A percentile compares a stretch with the other conserved stretches of the same genome.
phyloP scores from a whole-genome alignment of 2,888 invertebrate species.

The Diplolepis rosae region DNA sequence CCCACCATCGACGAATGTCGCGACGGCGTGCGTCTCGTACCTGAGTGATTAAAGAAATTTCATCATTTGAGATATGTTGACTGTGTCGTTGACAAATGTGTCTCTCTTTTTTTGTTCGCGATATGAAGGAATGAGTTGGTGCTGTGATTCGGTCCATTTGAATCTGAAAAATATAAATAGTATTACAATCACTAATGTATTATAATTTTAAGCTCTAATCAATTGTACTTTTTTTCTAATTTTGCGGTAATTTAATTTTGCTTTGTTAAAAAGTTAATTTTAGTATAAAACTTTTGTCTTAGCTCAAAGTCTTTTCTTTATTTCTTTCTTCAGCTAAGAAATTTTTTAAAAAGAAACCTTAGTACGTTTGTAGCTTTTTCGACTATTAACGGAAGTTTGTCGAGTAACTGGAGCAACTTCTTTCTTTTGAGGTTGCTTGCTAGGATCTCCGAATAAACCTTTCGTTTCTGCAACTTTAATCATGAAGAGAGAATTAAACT shows the following conservation, averaged over 20 bases:
- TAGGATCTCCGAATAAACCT: conserved; percentile 81
- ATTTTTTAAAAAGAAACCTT: conserved; percentile 47
- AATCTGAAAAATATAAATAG: conserved; percentile 68
- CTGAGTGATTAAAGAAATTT: conserved; percentile 50
- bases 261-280: conserved; percentile 31
- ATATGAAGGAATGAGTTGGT: conserved; percentile 80
- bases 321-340: not conserved
- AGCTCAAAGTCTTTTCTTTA: not conserved
- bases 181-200: no score
- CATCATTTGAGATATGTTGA: conserved; percentile 51
- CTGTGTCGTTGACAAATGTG: conserved; percentile 58
- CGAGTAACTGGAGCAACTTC: conserved; percentile 46
- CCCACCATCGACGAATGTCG: conserved; percentile 62
- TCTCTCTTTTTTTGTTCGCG: conserved; percentile 67
- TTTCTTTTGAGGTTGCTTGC: conserved; percentile 64
- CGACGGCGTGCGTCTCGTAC: conserved; percentile 55
- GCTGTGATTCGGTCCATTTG: conserved; percentile 79
- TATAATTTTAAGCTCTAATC: no score
- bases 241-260: not conserved
- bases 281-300: not conserved
- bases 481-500: conserved; percentile 87
- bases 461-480: conserved; percentile 88
- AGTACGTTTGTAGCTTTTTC: conserved; percentile 50
- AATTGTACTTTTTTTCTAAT: no score
- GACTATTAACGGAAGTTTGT: conserved; percentile 37